These are phyloP conservation scores for Ernsta delagoae DNA, from an alignment of 2,888 invertebrate species.

Conservation along the genomic window DNA sequence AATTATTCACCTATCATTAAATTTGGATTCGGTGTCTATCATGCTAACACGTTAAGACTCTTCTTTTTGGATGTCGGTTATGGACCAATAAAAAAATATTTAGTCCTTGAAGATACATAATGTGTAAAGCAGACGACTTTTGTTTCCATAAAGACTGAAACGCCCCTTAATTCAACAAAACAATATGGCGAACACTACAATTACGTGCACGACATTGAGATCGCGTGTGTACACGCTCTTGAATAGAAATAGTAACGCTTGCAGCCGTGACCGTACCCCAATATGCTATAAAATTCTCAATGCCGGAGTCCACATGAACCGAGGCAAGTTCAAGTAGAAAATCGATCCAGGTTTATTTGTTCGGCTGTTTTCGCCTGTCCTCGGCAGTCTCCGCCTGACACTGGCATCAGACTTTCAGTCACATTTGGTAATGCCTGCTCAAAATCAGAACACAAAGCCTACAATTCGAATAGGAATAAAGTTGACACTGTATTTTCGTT, in stretches of 20 bases:
- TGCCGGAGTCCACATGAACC: slow-evolving; percentile 53
- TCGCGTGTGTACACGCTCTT: slow-evolving; percentile 13
- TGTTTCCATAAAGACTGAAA: not conserved
- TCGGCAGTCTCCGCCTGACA: slow-evolving; percentile 53
- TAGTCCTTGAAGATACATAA: no score
- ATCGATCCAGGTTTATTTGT: slow-evolving; percentile 60
- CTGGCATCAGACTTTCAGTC: slow-evolving; percentile 47
- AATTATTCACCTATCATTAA: no score
- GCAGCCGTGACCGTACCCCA: slow-evolving; percentile 56
- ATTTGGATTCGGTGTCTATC: no score
- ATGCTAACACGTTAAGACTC: no score
- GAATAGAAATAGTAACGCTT: slow-evolving; percentile 44
- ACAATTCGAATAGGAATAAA: no score
- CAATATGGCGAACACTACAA: slow-evolving; percentile 9
- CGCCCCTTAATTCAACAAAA: not conserved
- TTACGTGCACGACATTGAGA: slow-evolving; percentile 24
- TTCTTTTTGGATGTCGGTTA: no score
- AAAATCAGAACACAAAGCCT: slow-evolving; percentile 4
- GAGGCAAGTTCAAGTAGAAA: slow-evolving; percentile 66
- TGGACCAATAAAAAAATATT: no score
- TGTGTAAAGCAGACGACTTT: no score
- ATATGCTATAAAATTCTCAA: slow-evolving; percentile 53
- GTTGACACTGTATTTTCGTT: no score
- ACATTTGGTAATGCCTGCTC: slow-evolving; percentile 39
- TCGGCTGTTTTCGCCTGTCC: slow-evolving; percentile 52